Conservation (phyloP, 2,888 invertebrate genomes). For the Dolichopus griseipennis region DNA sequence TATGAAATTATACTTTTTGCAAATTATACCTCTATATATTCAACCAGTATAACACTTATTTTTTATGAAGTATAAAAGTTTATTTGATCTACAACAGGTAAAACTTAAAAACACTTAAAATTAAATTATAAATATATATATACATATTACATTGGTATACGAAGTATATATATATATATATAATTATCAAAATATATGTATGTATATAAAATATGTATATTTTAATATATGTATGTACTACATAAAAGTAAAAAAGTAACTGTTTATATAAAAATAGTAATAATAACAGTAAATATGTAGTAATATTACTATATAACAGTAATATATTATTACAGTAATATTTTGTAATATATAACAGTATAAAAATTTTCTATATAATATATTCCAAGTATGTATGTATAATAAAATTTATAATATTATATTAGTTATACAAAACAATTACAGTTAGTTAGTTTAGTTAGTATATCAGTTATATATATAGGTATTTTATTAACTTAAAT, state of each 20-base stretch:
- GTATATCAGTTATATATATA: constrained; percentile 1
- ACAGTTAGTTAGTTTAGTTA: neutral
- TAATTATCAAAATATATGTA: neutral
- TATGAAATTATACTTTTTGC: neutral
- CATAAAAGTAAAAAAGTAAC: neutral
- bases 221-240: neutral
- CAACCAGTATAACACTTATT: neutral
- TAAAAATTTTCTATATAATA: too few relatives aligned
- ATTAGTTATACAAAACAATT: neutral
- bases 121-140: too few relatives aligned
- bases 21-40: neutral
- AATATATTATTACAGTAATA: too few relatives aligned
- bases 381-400: too few relatives aligned
- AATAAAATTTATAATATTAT: neutral
- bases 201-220: too few relatives aligned
- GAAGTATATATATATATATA: too few relatives aligned
- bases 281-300: constrained; percentile 1
- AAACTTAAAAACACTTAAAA: neutral
- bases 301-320: too few relatives aligned
- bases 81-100: neutral
- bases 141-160: too few relatives aligned
- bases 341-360: too few relatives aligned
- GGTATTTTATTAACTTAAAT: too few relatives aligned
- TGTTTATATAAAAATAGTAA: neutral
- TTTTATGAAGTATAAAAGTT: neutral